phyloP scores from a whole-genome alignment of 2,888 invertebrate genomes.

The Bembecia ichneumoniformis region DNA sequence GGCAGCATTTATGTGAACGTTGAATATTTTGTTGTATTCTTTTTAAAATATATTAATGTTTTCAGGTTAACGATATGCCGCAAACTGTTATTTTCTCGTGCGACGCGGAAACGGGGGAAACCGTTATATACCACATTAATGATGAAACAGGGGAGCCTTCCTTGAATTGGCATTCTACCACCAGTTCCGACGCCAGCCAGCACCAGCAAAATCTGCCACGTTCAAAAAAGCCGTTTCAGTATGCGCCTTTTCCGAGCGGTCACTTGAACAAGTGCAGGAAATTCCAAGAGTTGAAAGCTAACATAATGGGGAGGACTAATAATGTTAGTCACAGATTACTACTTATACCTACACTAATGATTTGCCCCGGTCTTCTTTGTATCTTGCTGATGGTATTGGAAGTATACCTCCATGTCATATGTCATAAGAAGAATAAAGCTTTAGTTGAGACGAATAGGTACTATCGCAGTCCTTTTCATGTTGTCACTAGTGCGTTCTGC shows the following conservation, averaged over 20 bases:
- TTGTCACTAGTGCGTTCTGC: conserved; percentile 78
- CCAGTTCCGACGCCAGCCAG: conserved; percentile 4
- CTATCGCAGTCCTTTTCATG: conserved; percentile 80
- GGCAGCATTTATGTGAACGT: too few species aligned
- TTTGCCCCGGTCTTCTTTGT: conserved; percentile 69
- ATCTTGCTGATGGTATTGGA: conserved; percentile 70
- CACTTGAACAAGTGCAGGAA: conserved; percentile 41
- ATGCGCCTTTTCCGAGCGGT: conserved; percentile 35
- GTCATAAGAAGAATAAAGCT: conserved; percentile 77
- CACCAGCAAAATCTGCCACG: neutral
- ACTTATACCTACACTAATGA: conserved; percentile 73
- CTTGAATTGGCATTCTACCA: conserved; percentile 15
- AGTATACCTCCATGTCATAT: conserved; percentile 75
- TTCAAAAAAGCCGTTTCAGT: conserved; percentile 10
- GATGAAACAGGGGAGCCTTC: conserved; percentile 68
- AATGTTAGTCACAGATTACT: conserved; percentile 62
- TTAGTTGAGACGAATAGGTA: conserved; percentile 71
- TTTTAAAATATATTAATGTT: too few species aligned
- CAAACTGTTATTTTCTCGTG: conserved; percentile 22
- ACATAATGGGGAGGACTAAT: conserved; percentile 50
- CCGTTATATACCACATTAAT: conserved; percentile 47
- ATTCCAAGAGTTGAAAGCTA: conserved; percentile 42
- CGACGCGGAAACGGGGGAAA: conserved; percentile 71
- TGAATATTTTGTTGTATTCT: too few species aligned
- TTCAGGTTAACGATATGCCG: neutral